Evolutionary conservation across 2,888 invertebrate species (phyloP).

Genomic region (Punctoribates punctum): DNA sequence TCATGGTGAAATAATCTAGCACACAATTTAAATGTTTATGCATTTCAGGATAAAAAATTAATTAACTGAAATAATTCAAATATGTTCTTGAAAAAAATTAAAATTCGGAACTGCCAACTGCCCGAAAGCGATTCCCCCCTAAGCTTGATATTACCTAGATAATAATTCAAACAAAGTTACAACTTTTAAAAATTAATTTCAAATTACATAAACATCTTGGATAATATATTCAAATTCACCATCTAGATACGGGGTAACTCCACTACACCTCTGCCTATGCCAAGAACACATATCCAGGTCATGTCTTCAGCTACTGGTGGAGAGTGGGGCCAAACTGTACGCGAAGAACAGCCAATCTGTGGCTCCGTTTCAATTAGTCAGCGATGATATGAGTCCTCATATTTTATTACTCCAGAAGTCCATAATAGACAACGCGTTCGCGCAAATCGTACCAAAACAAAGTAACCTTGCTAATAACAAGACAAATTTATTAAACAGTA

Average conservation of each 20-base stretch:
- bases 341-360: constrained; percentile 57
- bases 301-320: constrained; percentile 57
- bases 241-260: constrained; percentile 57
- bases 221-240: no score
- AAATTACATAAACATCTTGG: no score
- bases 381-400: constrained; percentile 54
- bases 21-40: no score
- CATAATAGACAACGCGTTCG: constrained; percentile 55
- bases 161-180: no score
- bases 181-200: no score
- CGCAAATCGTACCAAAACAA: constrained; percentile 24
- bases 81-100: no score
- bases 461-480: not conserved
- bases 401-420: constrained; percentile 55
- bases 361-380: constrained; percentile 58
- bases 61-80: no score
- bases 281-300: constrained; percentile 60
- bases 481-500: not conserved
- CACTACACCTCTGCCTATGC: constrained; percentile 60
- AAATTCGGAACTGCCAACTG: no score
- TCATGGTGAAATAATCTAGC: no score
- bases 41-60: no score
- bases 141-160: no score
- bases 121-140: no score
- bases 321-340: constrained; percentile 57